phyloP scores from a whole-genome alignment of 1,140 invertebrate species.

The Drosophila pseudoananassae region DNA sequence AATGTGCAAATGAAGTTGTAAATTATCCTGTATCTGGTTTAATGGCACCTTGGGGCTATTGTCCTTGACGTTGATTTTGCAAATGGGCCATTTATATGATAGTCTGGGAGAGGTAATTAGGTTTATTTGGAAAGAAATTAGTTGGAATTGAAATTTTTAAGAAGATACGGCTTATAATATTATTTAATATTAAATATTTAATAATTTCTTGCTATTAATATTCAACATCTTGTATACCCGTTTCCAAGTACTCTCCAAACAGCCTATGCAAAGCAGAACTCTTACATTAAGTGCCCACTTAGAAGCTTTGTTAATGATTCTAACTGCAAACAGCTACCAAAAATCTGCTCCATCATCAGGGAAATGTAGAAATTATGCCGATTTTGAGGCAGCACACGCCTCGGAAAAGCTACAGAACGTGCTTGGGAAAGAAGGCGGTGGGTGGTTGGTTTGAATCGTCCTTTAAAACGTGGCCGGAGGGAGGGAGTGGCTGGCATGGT shows the following conservation, averaged over 20 bases:
- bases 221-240: neutral
- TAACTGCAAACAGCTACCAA: conserved; percentile 41
- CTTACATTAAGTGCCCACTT: conserved; percentile 45
- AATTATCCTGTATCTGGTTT: conserved; percentile 81
- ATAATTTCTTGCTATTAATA: neutral
- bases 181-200: neutral
- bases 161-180: neutral
- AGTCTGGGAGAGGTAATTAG: conserved; percentile 22
- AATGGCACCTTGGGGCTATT: conserved; percentile 67
- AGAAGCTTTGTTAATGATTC: conserved; percentile 61
- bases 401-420: conserved; percentile 49
- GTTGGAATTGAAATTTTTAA: neutral
- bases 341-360: conserved; percentile 69
- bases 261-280: neutral
- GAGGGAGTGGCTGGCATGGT: conserved; percentile 12
- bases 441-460: conserved; percentile 20
- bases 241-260: neutral
- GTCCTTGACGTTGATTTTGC: conserved; percentile 42
- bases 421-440: conserved; percentile 14
- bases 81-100: conserved; percentile 13
- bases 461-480: conserved; percentile 15
- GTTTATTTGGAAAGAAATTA: neutral
- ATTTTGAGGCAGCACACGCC: conserved; percentile 52
- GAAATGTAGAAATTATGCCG: conserved; percentile 77
- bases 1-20: conserved; percentile 84